Evolutionary conservation across 2,797 vertebrate species (phyloP).

Genomic region (Cichlasoma orientale): DNA sequence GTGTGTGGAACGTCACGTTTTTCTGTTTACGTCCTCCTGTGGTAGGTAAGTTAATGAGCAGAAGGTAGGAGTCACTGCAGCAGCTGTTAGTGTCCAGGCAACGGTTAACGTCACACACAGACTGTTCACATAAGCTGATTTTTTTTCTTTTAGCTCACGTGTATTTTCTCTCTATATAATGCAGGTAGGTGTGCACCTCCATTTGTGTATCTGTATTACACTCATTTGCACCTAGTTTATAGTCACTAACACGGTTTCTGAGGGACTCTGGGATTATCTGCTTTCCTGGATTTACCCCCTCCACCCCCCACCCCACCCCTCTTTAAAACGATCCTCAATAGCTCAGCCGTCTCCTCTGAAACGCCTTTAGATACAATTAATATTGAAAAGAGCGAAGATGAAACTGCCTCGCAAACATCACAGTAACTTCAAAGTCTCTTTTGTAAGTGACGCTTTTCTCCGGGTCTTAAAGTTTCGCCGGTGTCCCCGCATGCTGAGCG

Average conservation of each 20-base stretch:
- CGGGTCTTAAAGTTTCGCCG: slow-evolving; percentile 11
- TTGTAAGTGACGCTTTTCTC: slow-evolving; percentile 12
- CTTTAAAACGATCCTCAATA: slow-evolving; percentile 29
- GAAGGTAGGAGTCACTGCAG: background rate
- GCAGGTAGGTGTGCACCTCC: background rate
- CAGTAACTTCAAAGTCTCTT: slow-evolving; percentile 49
- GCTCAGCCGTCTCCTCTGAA: slow-evolving; percentile 41
- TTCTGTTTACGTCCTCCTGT: background rate
- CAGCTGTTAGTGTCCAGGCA: slow-evolving; percentile 3
- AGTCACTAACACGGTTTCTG: slow-evolving; percentile 22
- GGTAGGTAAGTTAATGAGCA: background rate
- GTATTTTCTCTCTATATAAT: background rate
- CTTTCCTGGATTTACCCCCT: slow-evolving; percentile 6
- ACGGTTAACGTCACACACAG: background rate
- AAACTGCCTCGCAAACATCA: slow-evolving; percentile 32
- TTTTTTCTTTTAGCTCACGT: background rate
- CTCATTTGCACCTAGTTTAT: slow-evolving; percentile 35
- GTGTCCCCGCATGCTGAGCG: background rate
- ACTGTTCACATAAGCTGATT: background rate
- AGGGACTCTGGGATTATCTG: slow-evolving; percentile 38
- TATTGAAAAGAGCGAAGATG: slow-evolving; percentile 47
- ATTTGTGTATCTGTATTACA: background rate
- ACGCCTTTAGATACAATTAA: slow-evolving; percentile 62
- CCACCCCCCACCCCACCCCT: too few relatives aligned
- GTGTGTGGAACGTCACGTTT: background rate